These are phyloP conservation scores for Sturnus vulgaris DNA, from an alignment of 2,113 vertebrate species.

Conservation along the genomic window DNA sequence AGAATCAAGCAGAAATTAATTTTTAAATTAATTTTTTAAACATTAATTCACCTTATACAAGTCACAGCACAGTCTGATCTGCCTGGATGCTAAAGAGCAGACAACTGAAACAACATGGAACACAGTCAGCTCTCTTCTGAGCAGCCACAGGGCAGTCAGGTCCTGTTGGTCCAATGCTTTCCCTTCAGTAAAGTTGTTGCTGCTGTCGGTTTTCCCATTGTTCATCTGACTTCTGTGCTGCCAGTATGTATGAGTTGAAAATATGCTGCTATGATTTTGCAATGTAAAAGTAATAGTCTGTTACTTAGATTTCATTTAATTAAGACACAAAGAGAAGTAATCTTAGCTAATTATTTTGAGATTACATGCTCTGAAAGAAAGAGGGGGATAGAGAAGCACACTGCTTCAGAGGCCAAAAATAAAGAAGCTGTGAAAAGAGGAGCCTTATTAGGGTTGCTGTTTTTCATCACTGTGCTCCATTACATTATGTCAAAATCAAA, in stretches of 20 bases:
- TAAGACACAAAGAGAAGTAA: neutral
- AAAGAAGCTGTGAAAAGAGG: neutral
- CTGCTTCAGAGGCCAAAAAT: neutral
- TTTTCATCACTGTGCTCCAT: slow-evolving; percentile 10
- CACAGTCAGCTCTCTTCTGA: neutral
- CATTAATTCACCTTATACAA: neutral
- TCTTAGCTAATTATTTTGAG: neutral
- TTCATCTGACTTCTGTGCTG: neutral
- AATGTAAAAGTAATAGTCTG: neutral
- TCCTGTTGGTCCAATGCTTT: neutral
- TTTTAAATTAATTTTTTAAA: neutral
- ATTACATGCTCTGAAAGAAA: neutral
- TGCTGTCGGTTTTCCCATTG: neutral
- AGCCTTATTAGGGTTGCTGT: neutral
- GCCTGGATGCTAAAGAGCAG: neutral
- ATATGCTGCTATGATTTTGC: neutral
- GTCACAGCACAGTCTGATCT: neutral
- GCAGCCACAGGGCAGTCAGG: neutral
- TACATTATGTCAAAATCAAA: slow-evolving; percentile 12
- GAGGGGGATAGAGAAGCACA: neutral
- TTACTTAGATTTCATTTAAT: slow-evolving; percentile 8
- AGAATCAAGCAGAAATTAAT: neutral
- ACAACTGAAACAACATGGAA: neutral
- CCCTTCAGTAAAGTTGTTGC: neutral
- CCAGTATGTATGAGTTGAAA: neutral